Percentiles rank a stretch among this genome's conserved stretches.
Evolutionary conservation across 92 coral and sea anemone species (phyloP).

Genomic region (Phenganax subtilis): DNA sequence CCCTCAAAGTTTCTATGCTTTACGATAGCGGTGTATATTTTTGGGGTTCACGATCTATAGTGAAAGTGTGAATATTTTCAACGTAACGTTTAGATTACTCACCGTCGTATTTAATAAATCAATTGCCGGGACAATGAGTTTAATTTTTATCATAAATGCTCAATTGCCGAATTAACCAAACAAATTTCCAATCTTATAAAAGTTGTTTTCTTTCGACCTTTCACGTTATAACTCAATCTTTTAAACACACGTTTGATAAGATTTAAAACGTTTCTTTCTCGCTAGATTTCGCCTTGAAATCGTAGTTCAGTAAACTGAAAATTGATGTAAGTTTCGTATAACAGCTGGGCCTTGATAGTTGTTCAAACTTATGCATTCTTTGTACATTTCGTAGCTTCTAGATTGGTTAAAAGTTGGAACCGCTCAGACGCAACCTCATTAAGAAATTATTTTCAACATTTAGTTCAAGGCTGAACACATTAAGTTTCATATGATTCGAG

Average conservation of each 20-base stretch:
- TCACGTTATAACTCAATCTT: background rate
- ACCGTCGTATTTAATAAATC: background rate
- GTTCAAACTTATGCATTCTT: background rate
- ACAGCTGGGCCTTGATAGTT: background rate
- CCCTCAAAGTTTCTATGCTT: background rate
- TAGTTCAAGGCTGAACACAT: background rate
- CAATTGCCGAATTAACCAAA: background rate
- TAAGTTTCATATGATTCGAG: background rate
- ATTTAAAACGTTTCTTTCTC: background rate
- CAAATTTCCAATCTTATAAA: background rate
- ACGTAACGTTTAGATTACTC: constrained; percentile 5
- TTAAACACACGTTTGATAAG: background rate
- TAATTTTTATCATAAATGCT: constrained; percentile 1
- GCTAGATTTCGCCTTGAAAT: background rate
- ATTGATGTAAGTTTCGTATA: background rate
- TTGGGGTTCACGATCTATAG: background rate
- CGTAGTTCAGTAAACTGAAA: background rate
- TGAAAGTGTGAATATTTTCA: background rate
- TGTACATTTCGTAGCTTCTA: background rate
- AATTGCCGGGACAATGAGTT: background rate
- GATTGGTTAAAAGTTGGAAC: background rate
- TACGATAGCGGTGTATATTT: background rate
- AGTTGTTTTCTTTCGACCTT: background rate
- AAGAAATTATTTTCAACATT: background rate
- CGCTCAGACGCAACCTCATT: background rate